These are phyloP conservation scores for Dipodomys stephensi DNA, from an alignment of 2,113 vertebrate species.

Conservation along the genomic window DNA sequence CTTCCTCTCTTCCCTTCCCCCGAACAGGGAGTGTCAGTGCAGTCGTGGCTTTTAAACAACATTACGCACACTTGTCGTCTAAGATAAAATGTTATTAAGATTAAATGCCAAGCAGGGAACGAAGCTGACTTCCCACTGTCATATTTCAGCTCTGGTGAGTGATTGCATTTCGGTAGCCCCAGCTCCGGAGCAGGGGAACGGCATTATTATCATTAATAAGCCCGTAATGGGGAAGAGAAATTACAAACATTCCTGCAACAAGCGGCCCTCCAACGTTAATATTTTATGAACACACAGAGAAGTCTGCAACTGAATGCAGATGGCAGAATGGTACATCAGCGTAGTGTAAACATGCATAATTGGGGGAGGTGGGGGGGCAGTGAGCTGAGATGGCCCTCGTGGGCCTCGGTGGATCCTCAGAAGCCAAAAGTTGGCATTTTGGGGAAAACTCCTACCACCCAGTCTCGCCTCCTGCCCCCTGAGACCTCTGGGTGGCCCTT, in stretches of 20 bases:
- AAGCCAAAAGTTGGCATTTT: background rate
- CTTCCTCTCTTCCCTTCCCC: conserved; percentile 32
- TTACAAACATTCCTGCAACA: conserved; percentile 82
- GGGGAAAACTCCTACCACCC: background rate
- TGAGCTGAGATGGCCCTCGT: background rate
- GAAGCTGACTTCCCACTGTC: conserved; percentile 82
- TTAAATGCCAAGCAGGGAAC: conserved; percentile 86
- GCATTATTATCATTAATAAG: conserved; percentile 84
- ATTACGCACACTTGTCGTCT: conserved; percentile 88
- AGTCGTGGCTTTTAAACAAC: conserved; percentile 87
- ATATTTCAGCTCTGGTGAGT: conserved; percentile 80
- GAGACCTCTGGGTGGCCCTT: background rate
- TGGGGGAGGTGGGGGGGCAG: background rate
- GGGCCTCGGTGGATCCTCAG: background rate
- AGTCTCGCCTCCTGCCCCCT: background rate
- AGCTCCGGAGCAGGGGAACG: conserved; percentile 79
- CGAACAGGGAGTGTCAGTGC: conserved; percentile 67
- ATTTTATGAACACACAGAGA: conserved; percentile 81
- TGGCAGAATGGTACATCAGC: conserved; percentile 64
- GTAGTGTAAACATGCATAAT: conserved; percentile 70
- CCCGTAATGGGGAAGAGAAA: conserved; percentile 82
- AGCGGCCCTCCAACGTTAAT: conserved; percentile 77
- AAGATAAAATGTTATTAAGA: conserved; percentile 91
- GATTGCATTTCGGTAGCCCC: conserved; percentile 64
- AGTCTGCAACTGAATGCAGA: conserved; percentile 66